phyloP scores from a whole-genome alignment of 2,113 vertebrate species.

The Bos indicus region DNA sequence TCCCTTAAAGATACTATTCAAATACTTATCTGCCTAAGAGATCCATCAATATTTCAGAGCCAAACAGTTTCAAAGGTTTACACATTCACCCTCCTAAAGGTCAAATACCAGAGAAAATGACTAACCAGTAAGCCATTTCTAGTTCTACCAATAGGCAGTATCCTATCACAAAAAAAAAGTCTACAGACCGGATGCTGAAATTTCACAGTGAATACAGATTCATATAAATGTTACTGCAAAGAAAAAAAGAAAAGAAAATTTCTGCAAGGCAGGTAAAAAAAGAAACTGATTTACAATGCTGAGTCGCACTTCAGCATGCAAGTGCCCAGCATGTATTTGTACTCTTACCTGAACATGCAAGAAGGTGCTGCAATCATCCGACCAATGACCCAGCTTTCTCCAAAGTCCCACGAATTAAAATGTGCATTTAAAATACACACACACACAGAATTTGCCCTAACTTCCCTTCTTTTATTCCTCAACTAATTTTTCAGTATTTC shows the following conservation, averaged over 20 bases:
- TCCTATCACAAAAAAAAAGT: background rate
- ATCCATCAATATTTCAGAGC: background rate
- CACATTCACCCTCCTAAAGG: conserved; percentile 1
- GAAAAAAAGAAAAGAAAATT: background rate
- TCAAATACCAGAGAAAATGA: background rate
- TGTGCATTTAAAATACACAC: background rate
- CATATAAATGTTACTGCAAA: background rate
- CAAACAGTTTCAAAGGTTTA: background rate
- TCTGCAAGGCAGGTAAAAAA: background rate
- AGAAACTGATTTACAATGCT: background rate
- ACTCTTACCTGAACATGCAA: fast-evolving
- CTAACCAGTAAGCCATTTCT: background rate
- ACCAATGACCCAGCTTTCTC: background rate
- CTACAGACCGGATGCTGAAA: background rate
- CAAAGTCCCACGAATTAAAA: background rate
- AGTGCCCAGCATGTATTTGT: background rate
- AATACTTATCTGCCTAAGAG: background rate
- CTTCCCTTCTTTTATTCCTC: background rate
- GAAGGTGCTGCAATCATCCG: background rate
- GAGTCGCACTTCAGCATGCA: background rate
- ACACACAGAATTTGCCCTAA: background rate
- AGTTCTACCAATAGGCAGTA: background rate
- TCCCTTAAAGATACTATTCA: background rate
- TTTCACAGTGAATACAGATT: background rate
- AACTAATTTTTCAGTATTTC: background rate